A percentile compares a stretch with the other conserved stretches of the same genome.
Evolutionary conservation across 1,140 invertebrate genomes (phyloP).

Genomic region (Drosophila prosaltans): DNA sequence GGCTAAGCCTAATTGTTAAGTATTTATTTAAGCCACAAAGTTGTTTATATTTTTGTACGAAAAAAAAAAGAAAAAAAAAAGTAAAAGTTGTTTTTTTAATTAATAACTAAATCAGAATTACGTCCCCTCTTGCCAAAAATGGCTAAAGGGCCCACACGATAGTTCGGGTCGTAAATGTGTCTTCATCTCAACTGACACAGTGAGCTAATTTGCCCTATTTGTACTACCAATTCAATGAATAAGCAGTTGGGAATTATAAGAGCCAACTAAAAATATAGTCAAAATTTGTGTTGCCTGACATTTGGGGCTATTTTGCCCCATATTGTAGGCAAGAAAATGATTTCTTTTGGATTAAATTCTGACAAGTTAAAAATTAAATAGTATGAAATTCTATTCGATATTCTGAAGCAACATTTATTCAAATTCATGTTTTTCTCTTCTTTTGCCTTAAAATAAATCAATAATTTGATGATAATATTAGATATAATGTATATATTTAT

Average conservation of each 20-base stretch:
- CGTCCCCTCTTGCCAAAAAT: constrained; percentile 64
- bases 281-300: background rate
- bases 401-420: constrained; percentile 77
- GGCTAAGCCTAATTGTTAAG: constrained; percentile 76
- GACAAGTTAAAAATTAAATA: no score
- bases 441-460: constrained; percentile 43
- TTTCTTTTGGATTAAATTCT: no score
- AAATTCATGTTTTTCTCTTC: constrained; percentile 52
- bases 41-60: constrained; percentile 27
- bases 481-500: constrained; percentile 37
- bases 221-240: background rate
- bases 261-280: background rate
- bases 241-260: constrained; percentile 58
- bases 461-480: constrained; percentile 21
- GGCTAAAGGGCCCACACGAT: constrained; percentile 70
- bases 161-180: constrained; percentile 63
- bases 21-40: constrained; percentile 12
- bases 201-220: background rate
- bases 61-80: constrained; percentile 28
- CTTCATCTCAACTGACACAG: constrained; percentile 33
- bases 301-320: constrained; percentile 12
- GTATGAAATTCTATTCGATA: background rate
- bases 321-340: no score
- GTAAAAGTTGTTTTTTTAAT: background rate
- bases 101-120: constrained; percentile 63